phyloP scores from a whole-genome alignment of 2,888 invertebrate species.

The Nycteola revayana region DNA sequence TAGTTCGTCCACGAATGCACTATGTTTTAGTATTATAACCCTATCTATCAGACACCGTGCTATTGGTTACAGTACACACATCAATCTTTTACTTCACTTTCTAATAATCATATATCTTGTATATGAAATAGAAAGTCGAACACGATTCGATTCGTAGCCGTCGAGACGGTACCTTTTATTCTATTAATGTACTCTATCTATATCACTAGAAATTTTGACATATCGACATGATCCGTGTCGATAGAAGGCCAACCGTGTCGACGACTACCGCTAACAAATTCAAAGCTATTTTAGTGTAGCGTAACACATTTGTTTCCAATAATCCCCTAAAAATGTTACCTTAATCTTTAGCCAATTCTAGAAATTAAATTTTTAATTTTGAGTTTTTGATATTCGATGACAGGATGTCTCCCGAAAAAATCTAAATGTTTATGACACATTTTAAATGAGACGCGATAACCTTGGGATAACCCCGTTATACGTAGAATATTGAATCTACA shows the following conservation, averaged over 20 bases:
- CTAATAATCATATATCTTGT: constrained; percentile 63
- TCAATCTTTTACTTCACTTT: constrained; percentile 40
- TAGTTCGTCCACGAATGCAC: constrained; percentile 76
- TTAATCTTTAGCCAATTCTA: constrained; percentile 66
- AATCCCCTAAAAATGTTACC: constrained; percentile 59
- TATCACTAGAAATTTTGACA: constrained; percentile 9
- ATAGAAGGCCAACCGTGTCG: constrained; percentile 31
- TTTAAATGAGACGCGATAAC: constrained; percentile 41
- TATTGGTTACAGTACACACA: constrained; percentile 46
- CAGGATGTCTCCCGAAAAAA: constrained; percentile 51
- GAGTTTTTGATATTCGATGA: constrained; percentile 50
- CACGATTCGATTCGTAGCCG: constrained; percentile 38
- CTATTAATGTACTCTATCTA: constrained; percentile 18
- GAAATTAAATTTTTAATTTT: constrained; percentile 59
- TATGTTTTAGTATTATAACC: constrained; percentile 73
- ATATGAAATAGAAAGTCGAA: constrained; percentile 65
- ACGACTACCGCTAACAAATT: constrained; percentile 39
- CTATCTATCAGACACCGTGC: constrained; percentile 66
- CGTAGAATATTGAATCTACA: constrained; percentile 23
- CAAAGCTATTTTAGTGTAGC: constrained; percentile 53
- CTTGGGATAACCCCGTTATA: constrained; percentile 14
- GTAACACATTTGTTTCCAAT: constrained; percentile 52
- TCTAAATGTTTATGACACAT: constrained; percentile 48
- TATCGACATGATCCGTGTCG: constrained; percentile 19
- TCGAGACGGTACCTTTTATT: constrained; percentile 32